Evolutionary conservation across 2,888 invertebrate species (phyloP).

Genomic region (Villa cingulata): DNA sequence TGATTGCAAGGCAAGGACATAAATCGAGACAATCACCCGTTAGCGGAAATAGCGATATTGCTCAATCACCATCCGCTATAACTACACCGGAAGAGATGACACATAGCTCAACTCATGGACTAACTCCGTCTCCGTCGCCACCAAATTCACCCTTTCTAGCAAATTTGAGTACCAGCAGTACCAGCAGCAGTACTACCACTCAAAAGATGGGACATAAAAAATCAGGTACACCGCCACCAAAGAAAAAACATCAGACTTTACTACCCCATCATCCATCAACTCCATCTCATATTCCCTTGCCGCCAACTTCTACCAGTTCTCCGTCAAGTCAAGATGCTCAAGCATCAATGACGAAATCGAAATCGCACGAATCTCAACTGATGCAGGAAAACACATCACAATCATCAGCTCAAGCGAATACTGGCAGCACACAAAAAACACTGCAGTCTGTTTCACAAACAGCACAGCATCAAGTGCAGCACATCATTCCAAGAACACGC

Average conservation of each 20-base stretch:
- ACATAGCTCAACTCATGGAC: conserved; percentile 24
- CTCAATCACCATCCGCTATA: conserved; percentile 14
- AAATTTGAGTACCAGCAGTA: conserved; percentile 10
- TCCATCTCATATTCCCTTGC: conserved; percentile 19
- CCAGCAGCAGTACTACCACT: conserved; percentile 17
- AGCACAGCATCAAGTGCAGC: conserved; percentile 16
- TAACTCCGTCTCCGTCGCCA: conserved; percentile 34
- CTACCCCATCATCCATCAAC: conserved; percentile 31
- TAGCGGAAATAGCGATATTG: conserved; percentile 12
- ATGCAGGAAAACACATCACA: conserved; percentile 38
- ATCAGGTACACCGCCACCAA: conserved; percentile 56
- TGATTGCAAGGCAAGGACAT: conserved; percentile 17
- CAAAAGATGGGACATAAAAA: conserved; percentile 29
- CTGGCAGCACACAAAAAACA: conserved; percentile 20
- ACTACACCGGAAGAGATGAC: conserved; percentile 19
- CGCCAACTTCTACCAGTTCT: conserved; percentile 3
- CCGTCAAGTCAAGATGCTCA: conserved; percentile 31
- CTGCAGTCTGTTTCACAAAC: neutral
- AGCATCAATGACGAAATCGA: conserved; percentile 62
- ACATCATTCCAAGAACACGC: conserved; percentile 24
- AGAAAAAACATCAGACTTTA: conserved; percentile 54
- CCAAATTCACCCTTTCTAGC: conserved; percentile 29
- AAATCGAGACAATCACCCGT: conserved; percentile 16
- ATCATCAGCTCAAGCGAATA: conserved; percentile 32
- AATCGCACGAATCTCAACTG: conserved; percentile 83